Base-by-base conservation (phyloP, 2,113 vertebrate genomes). In the Albula goreensis region DNA sequence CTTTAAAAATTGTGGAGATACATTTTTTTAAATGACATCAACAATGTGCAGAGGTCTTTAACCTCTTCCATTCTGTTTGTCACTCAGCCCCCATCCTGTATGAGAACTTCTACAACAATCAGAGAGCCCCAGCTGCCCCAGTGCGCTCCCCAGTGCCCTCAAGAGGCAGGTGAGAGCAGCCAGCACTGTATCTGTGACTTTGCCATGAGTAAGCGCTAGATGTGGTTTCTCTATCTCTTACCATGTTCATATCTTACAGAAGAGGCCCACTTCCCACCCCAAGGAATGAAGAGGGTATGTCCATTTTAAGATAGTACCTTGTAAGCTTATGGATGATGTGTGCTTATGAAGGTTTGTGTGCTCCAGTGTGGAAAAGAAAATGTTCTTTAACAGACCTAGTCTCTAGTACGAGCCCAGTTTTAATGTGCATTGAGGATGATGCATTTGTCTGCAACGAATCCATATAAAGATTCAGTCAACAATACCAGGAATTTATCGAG, bases 51-150 rank as follows among this genome's bases (percentile, higher is more conserved):
- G 56, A 12, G 56, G 56, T 60, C 17, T 15, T 15, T 3, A 3
- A n/a, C 19, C 25, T 81, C 85, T n/a, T 56, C 87, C 17, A 66
- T 60, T 4, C 12, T 86, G 11, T 83, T 86, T 51, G 50, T 66
- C 63, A 19, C 78, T 86, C 88, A 99, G 98, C 94, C 88, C 93
- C 96, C 0, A 91, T 99, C 85, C 22, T 87, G 86, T 99, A 99
- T 87, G 98, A 99, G 92, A 99, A 98, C 93, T 99, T 97, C 93
- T 99, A 99, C 83, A 95, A 89, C 4, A 84, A 93, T 83, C 97
- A 97, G 90, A 97, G 84, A 91, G 92, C 91, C 86, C 50, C 91
- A 13, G 60, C 87, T 25, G 85, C 86, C 13, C 70, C 70, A 10
- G 66, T 90, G 10, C 8, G 94, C 31, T 83, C 91, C 31, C 74